These are phyloP conservation scores for Cotesia vestalis DNA, from an alignment of 1,140 invertebrate genomes.

Conservation along the genomic window DNA sequence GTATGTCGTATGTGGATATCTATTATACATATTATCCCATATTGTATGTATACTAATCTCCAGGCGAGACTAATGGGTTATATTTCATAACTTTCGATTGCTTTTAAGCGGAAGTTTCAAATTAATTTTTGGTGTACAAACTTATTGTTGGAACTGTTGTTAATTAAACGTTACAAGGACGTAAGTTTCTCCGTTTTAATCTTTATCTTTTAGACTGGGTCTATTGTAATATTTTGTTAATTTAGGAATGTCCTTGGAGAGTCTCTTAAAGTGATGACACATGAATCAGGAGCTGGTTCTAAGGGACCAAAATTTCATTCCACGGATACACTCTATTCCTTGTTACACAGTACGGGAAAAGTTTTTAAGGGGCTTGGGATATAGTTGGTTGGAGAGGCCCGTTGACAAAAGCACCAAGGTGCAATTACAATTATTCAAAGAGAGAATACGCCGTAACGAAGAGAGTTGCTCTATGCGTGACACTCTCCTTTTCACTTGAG, in stretches of 20 bases:
- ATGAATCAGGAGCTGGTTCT: too few species aligned
- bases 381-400: not conserved
- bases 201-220: not conserved
- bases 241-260: too few species aligned
- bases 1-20: not conserved
- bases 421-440: constrained; percentile 10
- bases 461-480: constrained; percentile 41
- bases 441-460: constrained; percentile 18
- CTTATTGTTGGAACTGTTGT: not conserved
- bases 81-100: constrained; percentile 27
- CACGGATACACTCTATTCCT: too few species aligned
- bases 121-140: constrained; percentile 28
- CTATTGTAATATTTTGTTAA: too few species aligned
- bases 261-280: too few species aligned
- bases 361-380: too few species aligned
- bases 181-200: not conserved
- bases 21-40: too few species aligned
- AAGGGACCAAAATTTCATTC: too few species aligned
- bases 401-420: not conserved
- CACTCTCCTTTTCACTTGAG: constrained; percentile 57
- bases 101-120: constrained; percentile 14
- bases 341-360: too few species aligned
- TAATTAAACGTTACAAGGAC: constrained; percentile 30
- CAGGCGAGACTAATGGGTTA: constrained; percentile 27
- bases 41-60: not conserved